phyloP scores from a whole-genome alignment of 2,797 vertebrate genomes.

The Ctenopoma multispine region DNA sequence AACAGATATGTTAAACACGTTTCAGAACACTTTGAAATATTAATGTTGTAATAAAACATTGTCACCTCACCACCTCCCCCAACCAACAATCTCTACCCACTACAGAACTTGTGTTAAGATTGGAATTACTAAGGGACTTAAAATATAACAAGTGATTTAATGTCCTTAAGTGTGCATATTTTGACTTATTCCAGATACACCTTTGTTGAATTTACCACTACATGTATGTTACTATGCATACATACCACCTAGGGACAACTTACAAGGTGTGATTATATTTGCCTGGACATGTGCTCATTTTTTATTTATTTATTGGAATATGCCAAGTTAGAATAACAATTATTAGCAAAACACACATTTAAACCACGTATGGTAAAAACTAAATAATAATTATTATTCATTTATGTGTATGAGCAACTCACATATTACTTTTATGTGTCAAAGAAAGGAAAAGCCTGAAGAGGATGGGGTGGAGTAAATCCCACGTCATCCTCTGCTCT shows the following conservation, averaged over 20 bases:
- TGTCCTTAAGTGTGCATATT: not conserved
- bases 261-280: conserved; percentile 11
- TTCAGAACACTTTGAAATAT: not conserved
- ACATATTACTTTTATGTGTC: conserved; percentile 38
- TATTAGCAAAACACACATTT: conserved; percentile 26
- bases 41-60: not conserved
- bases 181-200: conserved; percentile 14
- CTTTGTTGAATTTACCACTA: conserved; percentile 20
- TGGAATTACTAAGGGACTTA: not conserved
- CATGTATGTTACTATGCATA: not conserved
- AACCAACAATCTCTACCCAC: not conserved
- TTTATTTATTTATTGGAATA: conserved; percentile 29
- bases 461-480: conserved; percentile 18
- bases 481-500: conserved; percentile 60
- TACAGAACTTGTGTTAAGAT: conserved; percentile 11
- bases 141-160: conserved; percentile 1
- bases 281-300: conserved; percentile 28
- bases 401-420: conserved; percentile 15
- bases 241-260: conserved; percentile 9
- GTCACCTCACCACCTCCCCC: not conserved
- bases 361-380: conserved; percentile 14
- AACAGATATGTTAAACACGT: not conserved
- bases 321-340: conserved; percentile 19
- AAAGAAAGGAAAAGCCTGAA: conserved; percentile 50
- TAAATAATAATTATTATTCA: not conserved